Conservation (phyloP, 2,113 vertebrate species). For the Acanthochromis polyacanthus region DNA sequence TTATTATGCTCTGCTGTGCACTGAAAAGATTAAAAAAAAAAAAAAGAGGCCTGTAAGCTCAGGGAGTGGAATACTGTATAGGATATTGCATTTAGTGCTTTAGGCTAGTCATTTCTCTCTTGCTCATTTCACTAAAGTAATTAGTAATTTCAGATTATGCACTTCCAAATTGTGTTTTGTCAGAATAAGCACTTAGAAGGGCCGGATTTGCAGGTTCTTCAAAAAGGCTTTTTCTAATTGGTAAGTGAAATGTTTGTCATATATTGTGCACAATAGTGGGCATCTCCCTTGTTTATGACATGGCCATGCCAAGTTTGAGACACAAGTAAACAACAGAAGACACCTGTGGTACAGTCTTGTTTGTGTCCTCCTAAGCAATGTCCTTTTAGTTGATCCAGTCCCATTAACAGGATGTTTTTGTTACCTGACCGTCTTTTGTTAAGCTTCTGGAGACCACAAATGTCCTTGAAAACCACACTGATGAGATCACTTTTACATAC, state of each 20-base stretch:
- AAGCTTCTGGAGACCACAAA: background rate
- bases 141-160: background rate
- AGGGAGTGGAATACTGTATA: background rate
- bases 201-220: background rate
- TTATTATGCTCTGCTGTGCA: conserved; percentile 41
- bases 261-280: too few relatives aligned
- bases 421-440: background rate
- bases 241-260: too few relatives aligned
- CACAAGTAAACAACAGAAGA: too few relatives aligned
- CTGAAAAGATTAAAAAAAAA: conserved; percentile 37
- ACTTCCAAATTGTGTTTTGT: background rate
- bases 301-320: too few relatives aligned
- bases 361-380: too few relatives aligned
- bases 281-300: too few relatives aligned
- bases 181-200: background rate
- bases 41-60: conserved; percentile 17
- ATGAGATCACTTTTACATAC: background rate
- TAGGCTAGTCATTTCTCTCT: background rate
- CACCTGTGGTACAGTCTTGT: too few relatives aligned
- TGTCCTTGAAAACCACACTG: background rate
- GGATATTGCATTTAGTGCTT: conserved; percentile 14
- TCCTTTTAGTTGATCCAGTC: too few relatives aligned
- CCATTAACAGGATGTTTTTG: background rate
- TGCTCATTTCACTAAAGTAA: background rate
- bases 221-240: too few relatives aligned